Evolutionary conservation across 2,113 vertebrate species (phyloP).

Genomic region (Cathartes aura): DNA sequence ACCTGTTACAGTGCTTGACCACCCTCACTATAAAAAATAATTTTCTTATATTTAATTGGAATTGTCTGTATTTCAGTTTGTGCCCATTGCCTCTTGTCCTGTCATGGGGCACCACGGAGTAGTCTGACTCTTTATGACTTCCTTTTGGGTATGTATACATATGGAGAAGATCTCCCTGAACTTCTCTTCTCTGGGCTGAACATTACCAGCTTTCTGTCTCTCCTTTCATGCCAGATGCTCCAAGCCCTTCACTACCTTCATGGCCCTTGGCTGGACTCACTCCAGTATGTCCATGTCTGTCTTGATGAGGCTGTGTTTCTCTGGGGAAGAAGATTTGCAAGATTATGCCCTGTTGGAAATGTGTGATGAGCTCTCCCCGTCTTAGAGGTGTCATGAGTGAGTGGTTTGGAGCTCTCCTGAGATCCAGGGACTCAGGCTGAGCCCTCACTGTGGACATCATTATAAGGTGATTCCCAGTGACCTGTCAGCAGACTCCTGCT

Average conservation of each 20-base stretch:
- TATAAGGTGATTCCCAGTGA: neutral
- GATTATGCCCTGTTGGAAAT: neutral
- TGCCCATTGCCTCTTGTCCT: neutral
- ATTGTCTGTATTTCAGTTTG: neutral
- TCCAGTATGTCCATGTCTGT: neutral
- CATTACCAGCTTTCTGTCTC: neutral
- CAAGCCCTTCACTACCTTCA: neutral
- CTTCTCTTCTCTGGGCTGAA: neutral
- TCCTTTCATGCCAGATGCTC: neutral
- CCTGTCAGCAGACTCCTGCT: neutral
- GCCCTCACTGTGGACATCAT: neutral
- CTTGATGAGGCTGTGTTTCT: neutral
- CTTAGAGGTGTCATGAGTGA: neutral
- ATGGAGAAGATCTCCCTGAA: neutral
- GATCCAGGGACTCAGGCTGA: neutral
- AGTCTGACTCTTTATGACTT: neutral
- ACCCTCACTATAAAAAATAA: neutral
- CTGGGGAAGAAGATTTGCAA: neutral
- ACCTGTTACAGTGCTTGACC: neutral
- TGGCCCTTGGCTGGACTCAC: neutral
- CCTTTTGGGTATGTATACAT: neutral
- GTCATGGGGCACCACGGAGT: neutral
- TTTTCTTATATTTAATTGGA: neutral
- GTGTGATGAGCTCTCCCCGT: neutral
- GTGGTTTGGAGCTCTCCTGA: neutral